Percentiles rank a stretch among this genome's conserved stretches.
Conservation (phyloP, 2,888 invertebrate species). For the Philopedon plagiatum region DNA sequence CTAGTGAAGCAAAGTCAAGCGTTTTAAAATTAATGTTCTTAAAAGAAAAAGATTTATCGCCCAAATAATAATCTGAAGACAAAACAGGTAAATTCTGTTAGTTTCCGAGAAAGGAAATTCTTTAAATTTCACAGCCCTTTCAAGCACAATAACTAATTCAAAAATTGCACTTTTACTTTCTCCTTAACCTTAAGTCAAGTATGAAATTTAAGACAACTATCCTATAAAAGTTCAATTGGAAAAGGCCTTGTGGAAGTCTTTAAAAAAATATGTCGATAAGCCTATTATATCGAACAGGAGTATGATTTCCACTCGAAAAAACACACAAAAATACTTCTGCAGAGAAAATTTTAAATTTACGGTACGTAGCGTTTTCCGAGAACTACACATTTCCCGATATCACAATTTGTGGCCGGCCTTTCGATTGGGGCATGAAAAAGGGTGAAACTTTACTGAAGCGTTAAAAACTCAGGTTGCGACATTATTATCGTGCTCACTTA, state of each 20-base stretch:
- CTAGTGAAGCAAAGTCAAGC: neutral
- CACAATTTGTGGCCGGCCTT: conserved; percentile 13
- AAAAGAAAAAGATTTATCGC: too few species aligned
- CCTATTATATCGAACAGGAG: neutral
- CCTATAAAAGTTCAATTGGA: neutral
- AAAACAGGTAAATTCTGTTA: too few species aligned
- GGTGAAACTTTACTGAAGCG: conserved; percentile 15
- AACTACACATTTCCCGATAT: conserved; percentile 10
- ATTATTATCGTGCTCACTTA: conserved; percentile 14
- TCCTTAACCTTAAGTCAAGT: too few species aligned
- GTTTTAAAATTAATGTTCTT: neutral
- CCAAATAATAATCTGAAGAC: too few species aligned
- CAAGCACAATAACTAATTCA: too few species aligned
- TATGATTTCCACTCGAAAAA: neutral
- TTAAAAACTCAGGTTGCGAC: conserved; percentile 12
- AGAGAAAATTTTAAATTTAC: conserved; percentile 1
- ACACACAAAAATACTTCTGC: conserved; percentile 2
- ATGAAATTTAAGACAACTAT: neutral
- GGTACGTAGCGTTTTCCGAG: conserved; percentile 3
- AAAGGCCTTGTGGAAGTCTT: neutral
- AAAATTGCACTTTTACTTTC: neutral
- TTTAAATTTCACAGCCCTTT: too few species aligned
- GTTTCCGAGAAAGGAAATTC: too few species aligned
- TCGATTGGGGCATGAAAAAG: conserved; percentile 5
- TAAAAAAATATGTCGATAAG: neutral